Conservation (phyloP, 2,888 invertebrate genomes). For the Drosophila stalkeri region DNA sequence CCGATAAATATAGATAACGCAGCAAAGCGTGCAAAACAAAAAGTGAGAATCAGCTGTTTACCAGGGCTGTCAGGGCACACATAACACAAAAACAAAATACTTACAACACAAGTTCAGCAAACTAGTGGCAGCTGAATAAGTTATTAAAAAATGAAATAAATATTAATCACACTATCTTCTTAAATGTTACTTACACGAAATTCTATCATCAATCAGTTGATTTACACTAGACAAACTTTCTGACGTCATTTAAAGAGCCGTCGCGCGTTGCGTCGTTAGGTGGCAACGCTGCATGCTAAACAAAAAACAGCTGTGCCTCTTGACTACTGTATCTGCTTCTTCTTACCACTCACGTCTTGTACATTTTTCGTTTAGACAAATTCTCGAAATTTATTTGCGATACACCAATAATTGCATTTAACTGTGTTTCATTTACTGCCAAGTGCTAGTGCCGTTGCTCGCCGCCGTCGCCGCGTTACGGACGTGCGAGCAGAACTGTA, state of each 20-base stretch:
- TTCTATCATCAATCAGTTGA: not conserved
- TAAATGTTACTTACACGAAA: not conserved
- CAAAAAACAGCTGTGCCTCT: slow-evolving; percentile 70
- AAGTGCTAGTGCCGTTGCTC: slow-evolving; percentile 13
- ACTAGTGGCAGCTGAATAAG: not conserved
- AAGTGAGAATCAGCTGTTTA: slow-evolving; percentile 41
- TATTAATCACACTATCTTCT: not conserved
- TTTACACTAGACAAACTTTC: not conserved
- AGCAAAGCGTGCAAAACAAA: slow-evolving; percentile 33
- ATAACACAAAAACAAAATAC: no score
- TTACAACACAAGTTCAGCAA: not conserved
- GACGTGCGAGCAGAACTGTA: slow-evolving; percentile 10
- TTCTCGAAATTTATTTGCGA: slow-evolving; percentile 38
- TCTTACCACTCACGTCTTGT: slow-evolving; percentile 57
- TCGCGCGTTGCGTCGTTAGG: not conserved
- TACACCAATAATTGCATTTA: slow-evolving; percentile 33
- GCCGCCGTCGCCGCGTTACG: slow-evolving; percentile 7
- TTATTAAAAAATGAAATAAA: not conserved
- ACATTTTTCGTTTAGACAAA: slow-evolving; percentile 54
- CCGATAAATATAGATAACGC: slow-evolving; percentile 54
- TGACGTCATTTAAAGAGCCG: slow-evolving; percentile 38
- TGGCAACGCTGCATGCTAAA: slow-evolving; percentile 65
- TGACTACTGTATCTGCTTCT: slow-evolving; percentile 61
- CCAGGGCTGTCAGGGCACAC: slow-evolving; percentile 35
- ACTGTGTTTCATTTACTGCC: slow-evolving; percentile 25